Conservation (phyloP, 2,113 vertebrate species). For the Menidia beryllina region DNA sequence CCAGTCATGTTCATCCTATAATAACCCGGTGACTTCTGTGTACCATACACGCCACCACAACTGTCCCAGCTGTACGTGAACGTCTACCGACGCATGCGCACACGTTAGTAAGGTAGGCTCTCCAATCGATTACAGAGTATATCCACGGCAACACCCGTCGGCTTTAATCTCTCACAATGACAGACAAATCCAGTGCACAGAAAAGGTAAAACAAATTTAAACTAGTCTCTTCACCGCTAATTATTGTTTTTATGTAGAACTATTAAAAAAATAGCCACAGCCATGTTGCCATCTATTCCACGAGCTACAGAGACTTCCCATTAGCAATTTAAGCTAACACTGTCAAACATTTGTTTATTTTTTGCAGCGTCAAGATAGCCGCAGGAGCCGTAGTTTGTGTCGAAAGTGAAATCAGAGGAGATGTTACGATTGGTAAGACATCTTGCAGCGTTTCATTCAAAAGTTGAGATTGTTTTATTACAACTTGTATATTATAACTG, state of each 20-base stretch:
- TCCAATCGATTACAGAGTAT: conserved; percentile 62
- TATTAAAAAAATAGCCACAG: background rate
- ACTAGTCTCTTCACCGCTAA: too few relatives aligned
- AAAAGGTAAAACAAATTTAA: conserved; percentile 63
- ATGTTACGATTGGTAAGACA: conserved; percentile 94
- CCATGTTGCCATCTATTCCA: background rate
- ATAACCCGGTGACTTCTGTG: too few relatives aligned
- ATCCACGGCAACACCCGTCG: conserved; percentile 1
- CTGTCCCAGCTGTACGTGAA: background rate
- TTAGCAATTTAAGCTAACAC: conserved; percentile 47
- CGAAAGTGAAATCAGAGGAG: conserved; percentile 96
- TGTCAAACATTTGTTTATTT: background rate
- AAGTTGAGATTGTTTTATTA: too few relatives aligned
- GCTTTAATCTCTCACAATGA: conserved; percentile 55
- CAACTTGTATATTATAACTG: background rate
- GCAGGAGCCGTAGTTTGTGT: conserved; percentile 96
- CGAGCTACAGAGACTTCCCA: background rate
- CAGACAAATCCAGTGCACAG: conserved; percentile 72
- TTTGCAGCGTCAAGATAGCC: conserved; percentile 93
- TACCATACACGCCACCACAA: too few relatives aligned
- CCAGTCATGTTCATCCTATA: too few relatives aligned
- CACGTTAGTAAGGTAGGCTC: conserved; percentile 16
- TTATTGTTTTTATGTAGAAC: accelerated
- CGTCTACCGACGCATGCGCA: conserved; percentile 33
- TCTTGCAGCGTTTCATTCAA: background rate